Conservation (phyloP, 1,140 invertebrate species). For the Wasmannia auropunctata region DNA sequence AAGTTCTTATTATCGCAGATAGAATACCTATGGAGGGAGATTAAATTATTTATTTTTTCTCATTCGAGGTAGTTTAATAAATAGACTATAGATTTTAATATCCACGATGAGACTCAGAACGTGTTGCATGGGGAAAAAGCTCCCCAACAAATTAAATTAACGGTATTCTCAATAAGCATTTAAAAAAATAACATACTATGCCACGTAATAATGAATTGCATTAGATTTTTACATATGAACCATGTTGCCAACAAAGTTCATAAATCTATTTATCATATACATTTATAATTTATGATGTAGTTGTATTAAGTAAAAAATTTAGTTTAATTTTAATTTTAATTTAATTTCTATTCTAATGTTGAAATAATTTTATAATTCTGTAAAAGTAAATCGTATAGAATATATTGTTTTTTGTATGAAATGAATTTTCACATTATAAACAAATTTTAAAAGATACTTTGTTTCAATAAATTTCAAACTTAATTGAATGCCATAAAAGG, state of each 20-base stretch:
- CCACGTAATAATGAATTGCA: conserved; percentile 63
- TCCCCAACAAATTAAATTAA: conserved; percentile 73
- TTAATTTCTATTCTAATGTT: background rate
- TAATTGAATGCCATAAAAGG: background rate
- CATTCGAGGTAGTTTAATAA: conserved; percentile 65
- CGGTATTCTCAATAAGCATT: conserved; percentile 61
- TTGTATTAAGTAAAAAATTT: too few relatives aligned
- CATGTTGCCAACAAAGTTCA: background rate
- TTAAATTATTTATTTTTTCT: conserved; percentile 19
- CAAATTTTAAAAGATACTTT: conserved; percentile 1
- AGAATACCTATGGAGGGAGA: conserved; percentile 38
- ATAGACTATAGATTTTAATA: conserved; percentile 69
- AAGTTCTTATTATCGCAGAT: conserved; percentile 58
- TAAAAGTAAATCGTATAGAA: conserved; percentile 12
- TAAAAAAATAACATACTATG: conserved; percentile 68
- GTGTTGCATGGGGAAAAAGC: background rate
- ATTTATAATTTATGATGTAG: too few relatives aligned
- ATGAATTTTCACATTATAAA: background rate
- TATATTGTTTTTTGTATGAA: background rate
- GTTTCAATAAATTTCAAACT: conserved; percentile 19
- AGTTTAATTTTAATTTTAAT: too few relatives aligned
- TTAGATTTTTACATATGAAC: conserved; percentile 62
- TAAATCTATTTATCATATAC: background rate
- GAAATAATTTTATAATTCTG: conserved; percentile 14
- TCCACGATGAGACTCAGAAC: conserved; percentile 55